These are phyloP conservation scores for Halcyon leucocephala DNA, from an alignment of 2,797 vertebrate species.

Conservation along the genomic window DNA sequence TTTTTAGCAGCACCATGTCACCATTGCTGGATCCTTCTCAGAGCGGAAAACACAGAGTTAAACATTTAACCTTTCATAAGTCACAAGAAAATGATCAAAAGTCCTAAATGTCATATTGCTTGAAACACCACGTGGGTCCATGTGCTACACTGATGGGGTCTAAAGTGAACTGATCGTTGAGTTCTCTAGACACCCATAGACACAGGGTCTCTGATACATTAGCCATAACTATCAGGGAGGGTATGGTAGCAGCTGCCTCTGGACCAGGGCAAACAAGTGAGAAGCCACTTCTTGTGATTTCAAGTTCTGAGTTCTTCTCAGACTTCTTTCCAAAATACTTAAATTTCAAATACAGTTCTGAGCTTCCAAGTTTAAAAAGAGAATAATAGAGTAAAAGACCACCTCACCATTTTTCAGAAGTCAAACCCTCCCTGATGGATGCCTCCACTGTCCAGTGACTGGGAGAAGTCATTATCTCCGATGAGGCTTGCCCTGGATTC, in stretches of 20 bases:
- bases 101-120: not conserved
- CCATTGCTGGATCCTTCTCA: not conserved
- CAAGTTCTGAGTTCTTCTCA: not conserved
- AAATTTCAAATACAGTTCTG: not conserved
- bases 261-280: not conserved
- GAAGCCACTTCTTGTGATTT: not conserved
- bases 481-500: not conserved
- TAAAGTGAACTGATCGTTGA: fast-evolving
- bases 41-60: not conserved
- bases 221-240: not conserved
- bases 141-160: not conserved
- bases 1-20: not conserved
- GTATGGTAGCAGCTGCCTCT: not conserved
- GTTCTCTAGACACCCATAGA: not conserved
- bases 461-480: not conserved
- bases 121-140: not conserved
- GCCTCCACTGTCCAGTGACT: not conserved
- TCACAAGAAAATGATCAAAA: not conserved
- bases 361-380: not conserved
- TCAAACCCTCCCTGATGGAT: not conserved
- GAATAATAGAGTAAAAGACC: not conserved
- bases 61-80: not conserved
- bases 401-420: not conserved
- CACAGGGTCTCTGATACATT: fast-evolving
- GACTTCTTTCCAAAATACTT: not conserved